Percentiles rank a stretch among this genome's conserved stretches.
phyloP scores from a whole-genome alignment of 2,888 invertebrate genomes.

The Lithophane ornitopus region DNA sequence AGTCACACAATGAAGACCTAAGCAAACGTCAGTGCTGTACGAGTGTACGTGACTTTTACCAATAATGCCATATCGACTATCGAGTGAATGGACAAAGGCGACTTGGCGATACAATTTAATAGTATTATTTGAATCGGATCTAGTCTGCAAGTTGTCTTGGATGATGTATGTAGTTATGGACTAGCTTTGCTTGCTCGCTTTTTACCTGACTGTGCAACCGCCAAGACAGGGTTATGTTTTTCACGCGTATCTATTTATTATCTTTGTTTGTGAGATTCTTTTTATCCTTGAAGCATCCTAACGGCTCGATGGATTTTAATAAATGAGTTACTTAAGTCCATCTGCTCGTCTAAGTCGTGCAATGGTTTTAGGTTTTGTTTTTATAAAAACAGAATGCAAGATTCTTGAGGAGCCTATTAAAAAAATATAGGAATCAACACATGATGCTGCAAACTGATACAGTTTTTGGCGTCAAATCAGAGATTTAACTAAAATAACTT shows the following conservation, averaged over 20 bases:
- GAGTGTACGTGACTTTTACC: conserved; percentile 60
- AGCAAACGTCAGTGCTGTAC: conserved; percentile 45
- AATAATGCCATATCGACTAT: conserved; percentile 27
- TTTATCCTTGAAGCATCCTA: not conserved
- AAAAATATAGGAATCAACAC: too few species aligned
- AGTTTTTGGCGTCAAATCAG: too few species aligned
- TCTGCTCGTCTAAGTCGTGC: too few species aligned
- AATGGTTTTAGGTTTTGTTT: too few species aligned
- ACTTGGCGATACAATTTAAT: conserved; percentile 21
- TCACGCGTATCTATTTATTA: not conserved
- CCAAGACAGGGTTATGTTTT: not conserved
- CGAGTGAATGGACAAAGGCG: conserved; percentile 28
- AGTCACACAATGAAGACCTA: conserved; percentile 28
- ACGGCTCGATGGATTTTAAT: too few species aligned
- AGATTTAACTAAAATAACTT: too few species aligned
- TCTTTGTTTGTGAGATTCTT: not conserved
- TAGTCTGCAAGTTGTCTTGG: not conserved
- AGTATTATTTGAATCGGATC: conserved; percentile 29
- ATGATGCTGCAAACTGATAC: too few species aligned
- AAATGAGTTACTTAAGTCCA: too few species aligned
- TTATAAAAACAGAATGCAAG: too few species aligned
- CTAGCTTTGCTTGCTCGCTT: conserved; percentile 9
- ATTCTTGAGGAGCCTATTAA: too few species aligned
- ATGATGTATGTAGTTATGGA: not conserved
- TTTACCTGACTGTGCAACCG: not conserved